Base-by-base conservation (phyloP, 1,140 invertebrate species). In the Augochlora pura region DNA sequence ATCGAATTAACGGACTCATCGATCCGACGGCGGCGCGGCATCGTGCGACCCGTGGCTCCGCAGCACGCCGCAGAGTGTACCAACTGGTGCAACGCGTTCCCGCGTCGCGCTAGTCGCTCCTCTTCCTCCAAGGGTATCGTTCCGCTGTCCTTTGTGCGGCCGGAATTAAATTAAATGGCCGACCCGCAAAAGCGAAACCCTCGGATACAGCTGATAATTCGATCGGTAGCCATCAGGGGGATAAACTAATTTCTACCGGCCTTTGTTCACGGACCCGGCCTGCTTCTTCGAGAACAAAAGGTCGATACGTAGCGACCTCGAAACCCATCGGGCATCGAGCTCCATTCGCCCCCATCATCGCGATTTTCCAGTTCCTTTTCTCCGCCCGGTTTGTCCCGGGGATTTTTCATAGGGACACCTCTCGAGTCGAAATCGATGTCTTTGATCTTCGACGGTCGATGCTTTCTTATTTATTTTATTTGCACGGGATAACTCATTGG, bases 161-260 rank as follows among this genome's bases (percentile, higher is more conserved):
- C 18, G 18, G 62, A 80, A 86, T 82, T 71, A 74, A 84, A 86
- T 84, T 77, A 80, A 87, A 84, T 77, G 78, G 80, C 73, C 79
- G 71, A 74, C 80, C 49, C 70, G 74, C 75, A 65, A 70, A 52
- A 59, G 64, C 66, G 46, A 66, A 74, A 84, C 63, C 67, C 77
- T 69, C 23, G 63, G 66, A 77, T 84, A 75, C 77, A 82, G 74
- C 80, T 73, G 84, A 84, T 84, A 81, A 87, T 84, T 84, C 77
- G 39, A 87, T 87, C 84, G 80, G 66, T 54, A 59, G 69, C 80
- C 78, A 83, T 83, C 81, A 65, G 82, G 68, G 68, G 79, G 79
- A 82, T 86, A 86, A 87, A 86, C 84, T 82, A 86, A 87, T 86
- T 87, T 86, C 72, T 49, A 42, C 69, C 69, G 60, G 71, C 79